Evolutionary conservation across 1,140 invertebrate genomes (phyloP), one percentile per base, ranked within the genome.

Genomic region (Bombus cullumanus): DNA sequence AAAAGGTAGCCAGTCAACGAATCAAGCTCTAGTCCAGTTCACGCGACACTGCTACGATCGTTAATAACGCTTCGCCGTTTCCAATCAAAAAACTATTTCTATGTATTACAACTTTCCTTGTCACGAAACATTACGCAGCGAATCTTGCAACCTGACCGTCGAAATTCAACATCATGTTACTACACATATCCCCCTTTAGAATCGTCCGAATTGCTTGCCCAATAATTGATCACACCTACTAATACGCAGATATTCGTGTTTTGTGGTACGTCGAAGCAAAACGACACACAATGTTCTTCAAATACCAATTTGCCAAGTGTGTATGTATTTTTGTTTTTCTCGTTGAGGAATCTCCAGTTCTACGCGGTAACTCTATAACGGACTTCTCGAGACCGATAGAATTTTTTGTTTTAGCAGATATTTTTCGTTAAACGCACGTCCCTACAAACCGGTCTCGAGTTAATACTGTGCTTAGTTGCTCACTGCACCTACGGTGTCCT

Each of bases 71-170:
- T 22, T 59, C 34, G 43, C 47, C 37, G 5, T 31, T 31, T n/a
- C 47, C 22, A 76, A 81, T 2, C 12, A 22, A 39, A 31, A 41
- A 59, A 81, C 18, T 12, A 34, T 73, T 59, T 10, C 72, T 57
- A 47, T 39, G 18, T 37, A 37, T 68, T 53, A 68, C 31, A 76
- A 83, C 43, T 76, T 68, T 82, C 41, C 41, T 82, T 76, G 31
- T 25, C 41, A 34, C 34, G 15, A 22, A 37, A 62, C 5, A 22
- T 80, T 64, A 41, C 15, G 47, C 47, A 59, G n/a, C 25, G 12
- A 41, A 71, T 39, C 34, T 12, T 39, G n/a, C 3, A 8, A 18
- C n/a, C 41, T 37, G 25, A 8, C 15, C 25, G 37, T 13, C 8
- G 37, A 78, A 39, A 6, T 34, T 39, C 39, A 6, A 39, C n/a